Evolutionary conservation across 2,797 vertebrate genomes (phyloP).

Genomic region (Smutsia gigantea): DNA sequence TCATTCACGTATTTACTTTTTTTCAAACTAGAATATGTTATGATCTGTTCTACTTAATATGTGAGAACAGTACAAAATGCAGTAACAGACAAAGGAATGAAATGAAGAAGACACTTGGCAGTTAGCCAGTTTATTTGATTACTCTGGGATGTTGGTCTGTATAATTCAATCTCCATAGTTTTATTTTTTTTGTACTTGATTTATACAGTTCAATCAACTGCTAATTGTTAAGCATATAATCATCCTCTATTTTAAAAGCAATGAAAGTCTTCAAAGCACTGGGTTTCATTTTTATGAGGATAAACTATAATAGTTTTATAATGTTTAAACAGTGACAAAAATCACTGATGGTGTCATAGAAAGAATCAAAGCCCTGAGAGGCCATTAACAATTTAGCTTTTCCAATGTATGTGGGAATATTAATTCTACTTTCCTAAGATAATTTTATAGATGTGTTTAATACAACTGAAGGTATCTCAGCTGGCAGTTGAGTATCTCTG

Average conservation of each 20-base stretch:
- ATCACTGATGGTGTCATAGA: neutral
- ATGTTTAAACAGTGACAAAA: conserved; percentile 3
- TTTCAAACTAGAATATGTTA: neutral
- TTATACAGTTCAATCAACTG: conserved; percentile 20
- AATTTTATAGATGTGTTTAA: conserved; percentile 22
- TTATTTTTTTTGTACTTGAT: conserved; percentile 22
- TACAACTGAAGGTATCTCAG: conserved; percentile 24
- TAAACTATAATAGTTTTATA: conserved; percentile 33
- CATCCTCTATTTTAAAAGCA: conserved; percentile 53
- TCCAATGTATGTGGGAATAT: neutral
- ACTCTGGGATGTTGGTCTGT: neutral
- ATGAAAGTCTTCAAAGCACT: neutral
- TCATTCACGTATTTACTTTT: neutral
- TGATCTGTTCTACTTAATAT: conserved; percentile 7
- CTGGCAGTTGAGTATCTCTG: neutral
- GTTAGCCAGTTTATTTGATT: conserved; percentile 1
- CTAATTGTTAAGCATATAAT: conserved; percentile 10
- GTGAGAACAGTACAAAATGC: neutral
- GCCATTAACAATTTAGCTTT: conserved; percentile 53
- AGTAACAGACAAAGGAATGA: neutral
- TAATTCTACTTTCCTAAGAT: conserved; percentile 41
- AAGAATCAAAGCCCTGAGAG: conserved; percentile 44
- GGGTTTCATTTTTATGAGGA: conserved; percentile 25
- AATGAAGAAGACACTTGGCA: neutral
- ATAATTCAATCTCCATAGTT: conserved; percentile 6